A percentile compares a stretch with the other conserved stretches of the same genome.
Conservation (phyloP, 2,113 vertebrate genomes). For the Callaeas wilsoni region DNA sequence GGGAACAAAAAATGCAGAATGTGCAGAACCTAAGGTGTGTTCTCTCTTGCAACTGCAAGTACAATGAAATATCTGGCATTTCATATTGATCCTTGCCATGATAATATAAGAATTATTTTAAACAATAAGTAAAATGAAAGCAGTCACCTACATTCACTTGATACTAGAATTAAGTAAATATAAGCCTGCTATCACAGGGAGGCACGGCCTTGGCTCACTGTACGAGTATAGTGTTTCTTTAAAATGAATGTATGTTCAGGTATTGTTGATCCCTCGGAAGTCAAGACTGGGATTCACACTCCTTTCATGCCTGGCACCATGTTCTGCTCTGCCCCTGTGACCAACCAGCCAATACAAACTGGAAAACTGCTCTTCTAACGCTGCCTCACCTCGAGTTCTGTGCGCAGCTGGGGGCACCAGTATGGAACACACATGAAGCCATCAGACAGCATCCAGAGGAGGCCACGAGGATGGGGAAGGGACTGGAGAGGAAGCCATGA, state of each 20-base stretch:
- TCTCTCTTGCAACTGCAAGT: background rate
- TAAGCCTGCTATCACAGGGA: background rate
- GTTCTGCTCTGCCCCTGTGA: background rate
- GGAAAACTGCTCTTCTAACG: rapidly evolving
- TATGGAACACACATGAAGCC: rapidly evolving
- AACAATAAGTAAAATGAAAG: background rate
- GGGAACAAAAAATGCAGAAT: background rate
- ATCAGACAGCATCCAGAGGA: background rate
- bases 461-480: background rate
- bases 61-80: background rate
- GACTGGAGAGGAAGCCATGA: background rate
- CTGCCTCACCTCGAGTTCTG: background rate
- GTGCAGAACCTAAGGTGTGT: background rate
- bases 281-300: background rate
- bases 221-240: background rate
- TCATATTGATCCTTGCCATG: background rate
- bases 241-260: background rate
- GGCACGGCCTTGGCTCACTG: background rate
- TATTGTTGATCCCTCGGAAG: background rate
- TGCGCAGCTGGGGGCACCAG: background rate
- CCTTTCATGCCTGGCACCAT: background rate
- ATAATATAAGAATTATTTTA: background rate
- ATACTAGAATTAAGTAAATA: background rate
- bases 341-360: background rate
- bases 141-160: background rate